Conservation (phyloP, 2,113 vertebrate genomes). For the Vulpes ferrilata region DNA sequence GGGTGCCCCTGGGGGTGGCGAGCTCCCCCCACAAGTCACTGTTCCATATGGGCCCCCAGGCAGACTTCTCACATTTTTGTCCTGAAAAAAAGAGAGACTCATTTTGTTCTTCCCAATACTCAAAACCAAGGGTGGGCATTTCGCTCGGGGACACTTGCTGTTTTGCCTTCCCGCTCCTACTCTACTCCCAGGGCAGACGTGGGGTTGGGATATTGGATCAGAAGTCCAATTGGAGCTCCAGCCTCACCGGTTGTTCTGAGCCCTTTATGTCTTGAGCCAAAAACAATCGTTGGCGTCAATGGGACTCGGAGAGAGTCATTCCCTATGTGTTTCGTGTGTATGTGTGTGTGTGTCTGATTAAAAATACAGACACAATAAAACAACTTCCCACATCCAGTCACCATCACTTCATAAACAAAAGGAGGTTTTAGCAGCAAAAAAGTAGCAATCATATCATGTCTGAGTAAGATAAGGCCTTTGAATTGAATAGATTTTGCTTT, state of each 20-base stretch:
- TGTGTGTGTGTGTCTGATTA: not conserved
- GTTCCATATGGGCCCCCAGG: rapidly evolving
- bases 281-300: not conserved
- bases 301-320: not conserved
- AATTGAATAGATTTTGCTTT: not conserved
- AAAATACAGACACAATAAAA: not conserved
- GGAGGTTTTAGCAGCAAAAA: not conserved
- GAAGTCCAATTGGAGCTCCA: not conserved
- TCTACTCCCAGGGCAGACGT: rapidly evolving
- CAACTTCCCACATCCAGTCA: rapidly evolving
- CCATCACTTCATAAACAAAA: not conserved
- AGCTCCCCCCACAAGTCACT: not conserved
- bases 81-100: not conserved
- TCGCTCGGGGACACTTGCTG: not conserved
- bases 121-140: too few relatives aligned
- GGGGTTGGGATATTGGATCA: not conserved
- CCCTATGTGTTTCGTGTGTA: not conserved
- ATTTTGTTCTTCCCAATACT: not conserved
- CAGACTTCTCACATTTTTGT: not conserved
- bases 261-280: not conserved
- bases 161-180: not conserved
- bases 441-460: not conserved
- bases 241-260: not conserved
- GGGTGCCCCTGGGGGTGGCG: rapidly evolving
- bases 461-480: not conserved